phyloP scores from a whole-genome alignment of 2,888 invertebrate species.

The Hymenopus coronatus region DNA sequence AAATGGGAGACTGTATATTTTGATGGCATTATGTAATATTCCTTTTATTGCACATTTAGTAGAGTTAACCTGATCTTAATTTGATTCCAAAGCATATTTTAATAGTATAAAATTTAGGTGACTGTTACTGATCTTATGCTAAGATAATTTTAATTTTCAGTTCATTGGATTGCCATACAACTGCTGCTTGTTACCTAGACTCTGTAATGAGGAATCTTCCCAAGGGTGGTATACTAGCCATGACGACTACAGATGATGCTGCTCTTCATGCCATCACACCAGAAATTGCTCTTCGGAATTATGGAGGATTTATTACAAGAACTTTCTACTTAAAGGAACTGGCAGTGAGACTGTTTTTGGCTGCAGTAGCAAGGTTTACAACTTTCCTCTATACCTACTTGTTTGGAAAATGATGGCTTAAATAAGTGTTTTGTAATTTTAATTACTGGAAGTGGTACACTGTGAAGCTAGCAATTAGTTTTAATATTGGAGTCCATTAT shows the following conservation, averaged over 20 bases:
- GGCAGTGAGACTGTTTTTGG: conserved; percentile 39
- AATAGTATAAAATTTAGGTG: too few species aligned
- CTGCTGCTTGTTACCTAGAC: conserved; percentile 40
- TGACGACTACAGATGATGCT: conserved; percentile 41
- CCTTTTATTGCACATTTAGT: too few species aligned
- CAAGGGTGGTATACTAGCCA: conserved; percentile 38
- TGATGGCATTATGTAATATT: too few species aligned
- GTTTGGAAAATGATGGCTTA: too few species aligned
- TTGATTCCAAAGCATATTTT: too few species aligned
- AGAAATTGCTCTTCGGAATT: conserved; percentile 39
- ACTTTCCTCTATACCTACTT: background rate
- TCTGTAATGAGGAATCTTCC: conserved; percentile 39
- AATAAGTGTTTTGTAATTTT: too few species aligned
- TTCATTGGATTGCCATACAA: conserved; percentile 39
- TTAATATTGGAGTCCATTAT: too few species aligned
- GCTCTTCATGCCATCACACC: conserved; percentile 38
- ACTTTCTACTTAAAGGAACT: conserved; percentile 40
- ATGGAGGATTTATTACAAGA: conserved; percentile 39
- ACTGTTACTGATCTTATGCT: background rate
- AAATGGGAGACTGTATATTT: too few species aligned
- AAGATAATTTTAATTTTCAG: conserved; percentile 30
- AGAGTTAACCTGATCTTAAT: too few species aligned
- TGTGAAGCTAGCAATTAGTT: too few species aligned
- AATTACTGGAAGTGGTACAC: too few species aligned
- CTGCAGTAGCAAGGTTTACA: conserved; percentile 39